A percentile compares a stretch with the other conserved stretches of the same genome.
These are phyloP conservation scores for Prietella phreatophila DNA, from an alignment of 2,113 vertebrate species.

Conservation along the genomic window DNA sequence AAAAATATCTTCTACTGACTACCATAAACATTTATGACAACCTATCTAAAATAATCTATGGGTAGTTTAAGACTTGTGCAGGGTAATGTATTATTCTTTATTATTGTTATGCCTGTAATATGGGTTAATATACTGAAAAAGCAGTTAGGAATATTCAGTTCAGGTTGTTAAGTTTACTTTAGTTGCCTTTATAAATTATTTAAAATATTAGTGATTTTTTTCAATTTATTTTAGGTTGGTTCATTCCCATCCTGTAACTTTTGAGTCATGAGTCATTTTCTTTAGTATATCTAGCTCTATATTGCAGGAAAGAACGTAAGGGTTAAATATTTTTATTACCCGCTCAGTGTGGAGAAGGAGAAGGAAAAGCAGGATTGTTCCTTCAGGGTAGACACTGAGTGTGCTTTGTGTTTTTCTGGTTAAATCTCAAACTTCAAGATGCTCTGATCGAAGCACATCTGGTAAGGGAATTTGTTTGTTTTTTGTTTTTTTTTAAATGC, in stretches of 20 bases:
- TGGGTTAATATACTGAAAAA: not conserved
- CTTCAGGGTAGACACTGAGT: slow-evolving; percentile 59
- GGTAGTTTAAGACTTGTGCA: not conserved
- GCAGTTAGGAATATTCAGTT: not conserved
- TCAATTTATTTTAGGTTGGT: not conserved
- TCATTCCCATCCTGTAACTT: not conserved
- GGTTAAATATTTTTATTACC: slow-evolving; percentile 36
- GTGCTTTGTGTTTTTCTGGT: slow-evolving; percentile 31
- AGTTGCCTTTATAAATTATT: not conserved
- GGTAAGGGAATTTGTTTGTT: slow-evolving; percentile 50
- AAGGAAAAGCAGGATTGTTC: slow-evolving; percentile 42
- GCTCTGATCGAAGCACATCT: slow-evolving; percentile 67
- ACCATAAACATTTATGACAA: not conserved
- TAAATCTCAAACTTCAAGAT: slow-evolving; percentile 65
- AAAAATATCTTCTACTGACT: not conserved
- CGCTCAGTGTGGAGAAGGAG: slow-evolving; percentile 48
- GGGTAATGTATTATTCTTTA: not conserved
- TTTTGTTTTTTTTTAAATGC: slow-evolving; percentile 39
- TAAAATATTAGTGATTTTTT: not conserved
- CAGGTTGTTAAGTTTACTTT: not conserved
- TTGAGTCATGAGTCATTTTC: not conserved
- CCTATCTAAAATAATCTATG: not conserved
- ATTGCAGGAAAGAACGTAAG: not conserved
- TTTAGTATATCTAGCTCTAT: not conserved
- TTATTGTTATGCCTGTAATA: not conserved